Base-by-base conservation (phyloP, 2,888 invertebrate genomes). In the Heteropelma amictum region DNA sequence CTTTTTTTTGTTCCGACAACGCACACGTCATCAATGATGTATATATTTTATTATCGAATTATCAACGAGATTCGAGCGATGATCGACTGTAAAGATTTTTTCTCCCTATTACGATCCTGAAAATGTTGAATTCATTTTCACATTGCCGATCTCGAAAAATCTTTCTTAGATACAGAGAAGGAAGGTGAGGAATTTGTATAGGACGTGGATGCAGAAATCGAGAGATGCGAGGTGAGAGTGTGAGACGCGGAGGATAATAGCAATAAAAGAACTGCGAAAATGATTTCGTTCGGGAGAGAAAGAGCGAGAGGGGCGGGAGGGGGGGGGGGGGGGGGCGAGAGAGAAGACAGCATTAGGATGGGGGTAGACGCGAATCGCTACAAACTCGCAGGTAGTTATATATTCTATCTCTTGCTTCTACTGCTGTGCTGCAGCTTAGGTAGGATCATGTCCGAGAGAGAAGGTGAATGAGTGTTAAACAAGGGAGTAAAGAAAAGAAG, bases 321-420 rank as follows among this genome's bases (percentile, higher is more conserved):
- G n/a, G n/a, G n/a, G n/a, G n/a, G n/a, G n/a, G n/a, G n/a, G n/a
- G n/a, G n/a, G n/a, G n/a, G n/a, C n/a, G n/a, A n/a, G n/a, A n/a
- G 64, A 56, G 23, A 28, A 21, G 19, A 67, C 56, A 45, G 58
- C 67, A 65, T 63, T 67, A 71, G 75, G 70, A 75, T 35, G 70
- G 35, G 53, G 28, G 69, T 60, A 65, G 74, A 71, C 68, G 14
- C 21, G 67, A 68, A 49, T 76, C 76, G 71, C 72, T 68, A 76
- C 63, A 53, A 60, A 63, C 75, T 76, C 67, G 58, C 76, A 78
- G 78, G 78, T 78, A 78, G 78, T 76, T 76, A 76, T 76, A 70
- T 58, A 68, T 68, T 58, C 58, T 68, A 51, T 23, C 58, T 60
- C 49, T 45, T 40, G 14, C 21, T 54, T 47, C 72, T 67, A 45